Evolutionary conservation across 2,797 vertebrate genomes (phyloP).

Genomic region (Bradypus variegatus): DNA sequence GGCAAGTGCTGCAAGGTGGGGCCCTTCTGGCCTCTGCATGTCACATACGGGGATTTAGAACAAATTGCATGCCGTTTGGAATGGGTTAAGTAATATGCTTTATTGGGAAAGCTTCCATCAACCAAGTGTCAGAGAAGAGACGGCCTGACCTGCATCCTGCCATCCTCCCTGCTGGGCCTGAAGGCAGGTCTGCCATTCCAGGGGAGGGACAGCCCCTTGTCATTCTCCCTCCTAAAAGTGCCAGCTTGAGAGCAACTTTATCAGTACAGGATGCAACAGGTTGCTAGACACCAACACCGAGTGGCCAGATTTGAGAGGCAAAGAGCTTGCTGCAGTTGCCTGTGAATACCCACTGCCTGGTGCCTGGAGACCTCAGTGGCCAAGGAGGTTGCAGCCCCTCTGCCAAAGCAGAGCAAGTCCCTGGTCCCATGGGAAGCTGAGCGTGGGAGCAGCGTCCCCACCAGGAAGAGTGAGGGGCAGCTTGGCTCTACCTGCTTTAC

Average conservation of each 20-base stretch:
- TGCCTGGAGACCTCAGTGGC: neutral
- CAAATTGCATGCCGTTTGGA: neutral
- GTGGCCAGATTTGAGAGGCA: fast-evolving
- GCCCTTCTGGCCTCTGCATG: neutral
- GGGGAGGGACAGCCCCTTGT: neutral
- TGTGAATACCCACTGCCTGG: neutral
- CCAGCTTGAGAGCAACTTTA: neutral
- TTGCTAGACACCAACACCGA: neutral
- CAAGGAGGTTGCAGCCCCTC: neutral
- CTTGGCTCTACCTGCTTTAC: neutral
- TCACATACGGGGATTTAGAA: neutral
- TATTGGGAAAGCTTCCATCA: neutral
- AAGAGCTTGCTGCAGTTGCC: neutral
- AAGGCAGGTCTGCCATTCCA: neutral
- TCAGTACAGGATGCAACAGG: fast-evolving
- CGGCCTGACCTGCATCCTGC: neutral
- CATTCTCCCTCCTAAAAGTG: neutral
- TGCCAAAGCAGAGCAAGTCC: neutral
- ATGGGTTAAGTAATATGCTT: neutral
- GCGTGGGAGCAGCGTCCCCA: too few relatives aligned
- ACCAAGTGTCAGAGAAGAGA: neutral
- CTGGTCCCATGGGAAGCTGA: neutral
- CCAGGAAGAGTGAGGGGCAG: neutral
- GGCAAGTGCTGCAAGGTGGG: neutral
- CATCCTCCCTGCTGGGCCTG: neutral